Evolutionary conservation across 2,888 invertebrate genomes (phyloP).

Genomic region (Melanotus villosus): DNA sequence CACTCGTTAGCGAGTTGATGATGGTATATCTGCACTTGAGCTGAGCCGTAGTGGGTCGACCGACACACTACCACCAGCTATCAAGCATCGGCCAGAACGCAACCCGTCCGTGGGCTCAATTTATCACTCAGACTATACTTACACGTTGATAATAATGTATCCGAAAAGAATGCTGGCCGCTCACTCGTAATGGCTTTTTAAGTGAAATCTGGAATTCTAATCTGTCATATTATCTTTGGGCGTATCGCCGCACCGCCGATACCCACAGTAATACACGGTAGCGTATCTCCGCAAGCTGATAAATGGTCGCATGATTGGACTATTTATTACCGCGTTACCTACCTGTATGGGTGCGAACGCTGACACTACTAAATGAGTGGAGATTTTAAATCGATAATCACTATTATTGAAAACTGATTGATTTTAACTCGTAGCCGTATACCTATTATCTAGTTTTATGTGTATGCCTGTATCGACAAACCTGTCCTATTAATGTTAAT

Average conservation of each 20-base stretch:
- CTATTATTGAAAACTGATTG: conserved; percentile 56
- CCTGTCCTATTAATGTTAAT: conserved; percentile 57
- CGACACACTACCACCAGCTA: conserved; percentile 50
- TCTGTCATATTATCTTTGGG: conserved; percentile 58
- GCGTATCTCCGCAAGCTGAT: conserved; percentile 56
- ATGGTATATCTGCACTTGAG: conserved; percentile 43
- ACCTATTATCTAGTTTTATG: conserved; percentile 36
- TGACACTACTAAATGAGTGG: conserved; percentile 51
- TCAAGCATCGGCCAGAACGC: conserved; percentile 50
- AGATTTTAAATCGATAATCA: conserved; percentile 56
- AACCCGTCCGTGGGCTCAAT: conserved; percentile 58
- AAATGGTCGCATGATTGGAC: conserved; percentile 55
- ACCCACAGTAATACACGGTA: conserved; percentile 54
- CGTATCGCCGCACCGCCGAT: conserved; percentile 48
- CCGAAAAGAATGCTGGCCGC: conserved; percentile 56
- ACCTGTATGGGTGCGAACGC: conserved; percentile 52
- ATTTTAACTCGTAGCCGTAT: conserved; percentile 48
- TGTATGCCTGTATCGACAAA: conserved; percentile 49
- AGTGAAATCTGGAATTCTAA: conserved; percentile 63
- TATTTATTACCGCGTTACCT: conserved; percentile 55
- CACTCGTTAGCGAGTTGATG: conserved; percentile 38
- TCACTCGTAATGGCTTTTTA: conserved; percentile 63
- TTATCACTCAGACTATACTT: conserved; percentile 56
- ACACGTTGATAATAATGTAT: conserved; percentile 58
- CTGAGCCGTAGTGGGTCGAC: conserved; percentile 42